phyloP scores from a whole-genome alignment of 2,113 vertebrate genomes.

The Protomyctophum bolini region DNA sequence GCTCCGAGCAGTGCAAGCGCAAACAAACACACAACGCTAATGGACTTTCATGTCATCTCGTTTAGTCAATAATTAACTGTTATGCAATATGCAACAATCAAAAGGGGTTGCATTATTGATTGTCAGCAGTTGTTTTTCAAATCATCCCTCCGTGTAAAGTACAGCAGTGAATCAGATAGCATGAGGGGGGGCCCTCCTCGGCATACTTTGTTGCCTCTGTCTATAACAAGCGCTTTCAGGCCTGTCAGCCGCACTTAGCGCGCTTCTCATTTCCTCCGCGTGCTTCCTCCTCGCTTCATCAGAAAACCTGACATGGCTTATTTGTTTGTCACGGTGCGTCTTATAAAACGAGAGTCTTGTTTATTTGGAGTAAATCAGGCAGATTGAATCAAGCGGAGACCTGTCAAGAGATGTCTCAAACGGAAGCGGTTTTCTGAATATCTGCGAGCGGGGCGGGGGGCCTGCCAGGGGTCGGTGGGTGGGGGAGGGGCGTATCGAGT shows the following conservation, averaged over 20 bases:
- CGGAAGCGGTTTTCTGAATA: no score
- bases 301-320: no score
- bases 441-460: no score
- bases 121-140: constrained; percentile 63
- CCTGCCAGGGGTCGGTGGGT: no score
- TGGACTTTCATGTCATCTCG: constrained; percentile 73
- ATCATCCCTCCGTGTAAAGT: constrained; percentile 34
- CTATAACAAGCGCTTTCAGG: constrained; percentile 33
- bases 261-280: no score
- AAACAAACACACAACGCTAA: constrained; percentile 52
- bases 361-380: no score
- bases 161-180: constrained; percentile 60
- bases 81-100: constrained; percentile 63
- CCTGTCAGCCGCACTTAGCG: not conserved
- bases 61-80: constrained; percentile 81
- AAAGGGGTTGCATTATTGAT: constrained; percentile 74
- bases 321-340: no score
- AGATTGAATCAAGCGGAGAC: no score
- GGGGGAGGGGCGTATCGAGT: no score
- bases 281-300: no score
- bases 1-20: constrained; percentile 51
- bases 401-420: no score
- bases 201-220: not conserved
- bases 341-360: no score
- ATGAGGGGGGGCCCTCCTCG: not conserved